Base-by-base conservation (phyloP, 1,140 invertebrate species). In the Bathynomus jamesi region DNA sequence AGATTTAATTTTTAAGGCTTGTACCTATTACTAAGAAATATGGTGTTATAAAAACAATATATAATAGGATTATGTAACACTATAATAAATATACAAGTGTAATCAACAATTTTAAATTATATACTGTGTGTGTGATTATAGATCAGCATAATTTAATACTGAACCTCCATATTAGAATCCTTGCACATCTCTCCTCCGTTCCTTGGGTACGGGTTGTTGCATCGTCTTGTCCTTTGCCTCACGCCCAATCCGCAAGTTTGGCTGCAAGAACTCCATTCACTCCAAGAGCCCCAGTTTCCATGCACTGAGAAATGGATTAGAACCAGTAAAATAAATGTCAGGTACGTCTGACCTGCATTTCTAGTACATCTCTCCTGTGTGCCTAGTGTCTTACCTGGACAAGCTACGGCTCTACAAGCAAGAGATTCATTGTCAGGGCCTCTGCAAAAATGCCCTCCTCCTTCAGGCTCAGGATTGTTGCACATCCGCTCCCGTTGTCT, bases 371-470 rank as follows among this genome's bases (percentile, higher is more conserved):
- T n/a, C n/a, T n/a, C n/a, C n/a, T n/a, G n/a, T n/a, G n/a, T n/a
- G n/a, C n/a, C n/a, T n/a, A n/a, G n/a, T n/a, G n/a, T 86, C 10
- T 86, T 84, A 76, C 90, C 88, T 0, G 85, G 82, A 75, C 92
- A 94, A 0, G 85, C 79, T 17, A 88, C 82, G 64, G 85, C 83
- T 61, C 92, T 90, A 80, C 93, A 95, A 0, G 85, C 82, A 72
- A 88, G 86, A 46, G 87, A 85, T 64, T 85, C 82, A 7, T 81
- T 72, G 21, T 85, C 82, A 71, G 87, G 88, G 0, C 94, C 93
- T 0, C 80, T 78, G 78, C 91, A 93, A 11, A 88, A 85, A 3
- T 83, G 78, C 0, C 89, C 88, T 8, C 88, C 87, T 70, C 82
- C 73, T 7, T 72, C 71, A 1, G 83, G 82, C 7, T 76, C 67